Percentiles rank a stretch among this genome's conserved stretches.
These are phyloP conservation scores for Coturnix japonica DNA, from an alignment of 2,113 vertebrate genomes.

Conservation along the genomic window DNA sequence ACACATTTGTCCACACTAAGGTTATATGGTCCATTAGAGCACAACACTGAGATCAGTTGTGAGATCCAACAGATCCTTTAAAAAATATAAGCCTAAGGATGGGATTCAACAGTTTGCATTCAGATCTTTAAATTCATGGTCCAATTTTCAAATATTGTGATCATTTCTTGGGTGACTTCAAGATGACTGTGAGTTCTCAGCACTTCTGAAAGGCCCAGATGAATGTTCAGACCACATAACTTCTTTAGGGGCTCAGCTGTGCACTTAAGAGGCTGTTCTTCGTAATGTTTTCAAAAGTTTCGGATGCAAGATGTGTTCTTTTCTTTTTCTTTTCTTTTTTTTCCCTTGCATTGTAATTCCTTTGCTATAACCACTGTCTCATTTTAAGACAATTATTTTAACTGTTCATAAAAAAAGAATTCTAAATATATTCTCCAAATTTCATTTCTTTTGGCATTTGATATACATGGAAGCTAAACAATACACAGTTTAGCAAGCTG, in stretches of 20 bases:
- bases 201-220: background rate
- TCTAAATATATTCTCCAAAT: slow-evolving; percentile 64
- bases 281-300: background rate
- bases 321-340: background rate
- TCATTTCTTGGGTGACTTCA: background rate
- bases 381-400: slow-evolving; percentile 50
- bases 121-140: background rate
- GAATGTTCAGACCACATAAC: background rate
- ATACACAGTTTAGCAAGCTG: slow-evolving; percentile 40
- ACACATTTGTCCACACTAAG: background rate
- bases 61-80: background rate
- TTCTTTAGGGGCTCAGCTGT: background rate
- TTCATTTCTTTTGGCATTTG: slow-evolving; percentile 57
- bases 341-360: background rate
- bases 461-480: slow-evolving; percentile 48
- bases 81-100: background rate
- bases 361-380: slow-evolving; percentile 7
- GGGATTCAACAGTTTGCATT: background rate
- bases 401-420: background rate
- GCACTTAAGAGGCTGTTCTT: background rate
- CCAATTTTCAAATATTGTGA: background rate
- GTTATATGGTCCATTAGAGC: background rate
- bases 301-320: background rate
- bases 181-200: background rate
- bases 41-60: background rate